These are phyloP conservation scores for Chromis chromis DNA, from an alignment of 2,797 vertebrate species.

Conservation along the genomic window DNA sequence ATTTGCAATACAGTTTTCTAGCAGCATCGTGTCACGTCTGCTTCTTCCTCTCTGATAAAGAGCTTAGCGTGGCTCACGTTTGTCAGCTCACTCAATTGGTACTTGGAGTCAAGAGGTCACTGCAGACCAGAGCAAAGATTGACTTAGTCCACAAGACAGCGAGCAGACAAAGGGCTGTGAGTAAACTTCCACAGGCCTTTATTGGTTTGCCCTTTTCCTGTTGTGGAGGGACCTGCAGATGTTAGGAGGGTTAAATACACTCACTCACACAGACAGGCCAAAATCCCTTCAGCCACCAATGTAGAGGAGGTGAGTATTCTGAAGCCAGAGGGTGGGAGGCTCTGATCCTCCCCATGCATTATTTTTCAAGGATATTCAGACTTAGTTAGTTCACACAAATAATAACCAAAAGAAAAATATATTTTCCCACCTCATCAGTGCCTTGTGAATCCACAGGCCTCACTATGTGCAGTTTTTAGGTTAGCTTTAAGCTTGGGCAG, in stretches of 20 bases:
- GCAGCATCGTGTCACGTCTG: background rate
- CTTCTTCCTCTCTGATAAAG: too few relatives aligned
- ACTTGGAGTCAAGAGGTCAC: constrained; percentile 81
- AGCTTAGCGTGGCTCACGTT: background rate
- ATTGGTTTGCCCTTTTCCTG: constrained; percentile 80
- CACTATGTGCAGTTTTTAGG: background rate
- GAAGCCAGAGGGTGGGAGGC: constrained; percentile 1
- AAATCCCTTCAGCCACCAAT: constrained; percentile 35
- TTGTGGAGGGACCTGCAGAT: constrained; percentile 76
- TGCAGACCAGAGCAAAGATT: constrained; percentile 81
- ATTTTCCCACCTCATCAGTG: background rate
- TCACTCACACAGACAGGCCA: constrained; percentile 57
- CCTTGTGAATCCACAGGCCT: background rate
- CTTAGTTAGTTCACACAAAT: constrained; percentile 1
- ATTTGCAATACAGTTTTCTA: background rate
- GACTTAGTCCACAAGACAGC: constrained; percentile 80
- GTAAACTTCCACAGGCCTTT: constrained; percentile 80
- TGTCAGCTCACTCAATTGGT: constrained; percentile 50
- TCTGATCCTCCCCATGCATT: constrained; percentile 10
- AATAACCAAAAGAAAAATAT: background rate
- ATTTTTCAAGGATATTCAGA: background rate
- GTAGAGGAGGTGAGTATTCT: constrained; percentile 22
- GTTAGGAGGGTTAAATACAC: constrained; percentile 65
- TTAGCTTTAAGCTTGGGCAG: background rate
- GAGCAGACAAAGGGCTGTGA: constrained; percentile 81